phyloP scores from a whole-genome alignment of 2,888 invertebrate species.

The Rhopalosiphum nymphaeae region DNA sequence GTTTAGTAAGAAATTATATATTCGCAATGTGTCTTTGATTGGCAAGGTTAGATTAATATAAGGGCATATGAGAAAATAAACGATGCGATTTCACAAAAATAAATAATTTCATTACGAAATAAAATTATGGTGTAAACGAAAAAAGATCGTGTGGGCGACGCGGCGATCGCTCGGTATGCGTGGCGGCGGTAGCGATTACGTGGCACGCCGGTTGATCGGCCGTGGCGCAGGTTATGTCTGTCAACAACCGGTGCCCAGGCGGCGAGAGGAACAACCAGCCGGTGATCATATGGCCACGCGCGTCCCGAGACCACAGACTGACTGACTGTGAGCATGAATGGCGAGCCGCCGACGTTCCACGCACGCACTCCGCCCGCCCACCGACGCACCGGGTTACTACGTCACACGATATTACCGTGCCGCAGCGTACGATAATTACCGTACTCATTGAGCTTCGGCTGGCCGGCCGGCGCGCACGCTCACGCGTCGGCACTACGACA shows the following conservation, averaged over 20 bases:
- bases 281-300: constrained; percentile 65
- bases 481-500: neutral
- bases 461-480: constrained; percentile 23
- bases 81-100: neutral
- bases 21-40: neutral
- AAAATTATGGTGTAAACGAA: neutral
- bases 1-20: neutral
- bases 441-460: constrained; percentile 64
- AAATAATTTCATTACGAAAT: neutral
- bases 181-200: constrained; percentile 57
- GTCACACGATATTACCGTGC: constrained; percentile 61
- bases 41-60: neutral
- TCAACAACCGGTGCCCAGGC: constrained; percentile 52
- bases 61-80: neutral
- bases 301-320: constrained; percentile 63
- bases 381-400: constrained; percentile 43
- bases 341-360: constrained; percentile 34
- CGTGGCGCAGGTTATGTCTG: constrained; percentile 64
- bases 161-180: constrained; percentile 51
- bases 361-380: constrained; percentile 36
- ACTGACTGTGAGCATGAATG: constrained; percentile 65
- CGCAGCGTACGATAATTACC: constrained; percentile 50
- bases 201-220: constrained; percentile 65
- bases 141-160: neutral
- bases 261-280: constrained; percentile 48